Percentiles rank a stretch among this genome's conserved stretches.
phyloP scores from a whole-genome alignment of 2,888 invertebrate genomes.

The Kuschelorhynchus macadamiae region DNA sequence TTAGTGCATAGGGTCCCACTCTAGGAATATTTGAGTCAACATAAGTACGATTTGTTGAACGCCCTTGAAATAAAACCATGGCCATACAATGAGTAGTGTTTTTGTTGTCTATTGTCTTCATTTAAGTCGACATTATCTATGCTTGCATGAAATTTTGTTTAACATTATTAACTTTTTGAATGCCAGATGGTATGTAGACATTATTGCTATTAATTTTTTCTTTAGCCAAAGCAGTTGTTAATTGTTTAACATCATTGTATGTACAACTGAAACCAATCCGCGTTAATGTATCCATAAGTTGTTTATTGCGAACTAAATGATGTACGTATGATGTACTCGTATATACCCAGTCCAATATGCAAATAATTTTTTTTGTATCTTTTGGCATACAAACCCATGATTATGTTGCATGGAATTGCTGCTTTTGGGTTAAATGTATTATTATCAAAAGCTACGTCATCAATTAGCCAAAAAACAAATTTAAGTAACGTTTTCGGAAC shows the following conservation, averaged over 20 bases:
- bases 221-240: not conserved
- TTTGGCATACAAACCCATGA: not conserved
- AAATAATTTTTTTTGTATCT: constrained; percentile 5
- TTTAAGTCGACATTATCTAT: too few species aligned
- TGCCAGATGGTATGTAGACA: too few species aligned
- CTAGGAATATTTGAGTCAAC: too few species aligned
- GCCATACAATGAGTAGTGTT: too few species aligned
- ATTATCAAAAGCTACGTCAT: not conserved
- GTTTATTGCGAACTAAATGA: not conserved
- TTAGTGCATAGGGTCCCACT: too few species aligned
- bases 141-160: too few species aligned
- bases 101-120: too few species aligned
- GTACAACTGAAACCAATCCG: not conserved
- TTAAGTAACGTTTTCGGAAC: not conserved
- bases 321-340: not conserved
- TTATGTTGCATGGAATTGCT: too few species aligned
- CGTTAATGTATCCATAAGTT: not conserved
- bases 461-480: not conserved
- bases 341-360: constrained; percentile 1
- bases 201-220: not conserved
- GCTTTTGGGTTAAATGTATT: not conserved
- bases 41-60: too few species aligned
- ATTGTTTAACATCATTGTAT: not conserved
- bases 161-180: too few species aligned
- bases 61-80: too few species aligned